Evolutionary conservation across 2,113 vertebrate species (phyloP), one percentile per base, ranked within the genome.

Genomic region (Alligator mississippiensis): DNA sequence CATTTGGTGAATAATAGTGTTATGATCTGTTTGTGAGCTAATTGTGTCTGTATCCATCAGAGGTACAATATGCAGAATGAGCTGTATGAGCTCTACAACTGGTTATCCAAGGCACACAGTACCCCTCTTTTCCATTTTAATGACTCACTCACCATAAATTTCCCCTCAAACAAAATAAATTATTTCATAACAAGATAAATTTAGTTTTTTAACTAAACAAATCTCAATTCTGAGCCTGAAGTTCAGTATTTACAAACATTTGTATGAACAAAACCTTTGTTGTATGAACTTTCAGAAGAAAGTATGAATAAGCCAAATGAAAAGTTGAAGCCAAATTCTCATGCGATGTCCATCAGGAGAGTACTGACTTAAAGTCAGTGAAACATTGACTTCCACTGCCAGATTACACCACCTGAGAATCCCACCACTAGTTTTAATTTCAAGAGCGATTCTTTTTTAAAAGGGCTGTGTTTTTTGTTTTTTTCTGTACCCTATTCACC

Each of bases 351-450:
- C 60, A 83, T 77, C 55, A 83, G 14, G 77, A 21, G 85, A 84
- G 30, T 58, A 77, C 38, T 85, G 85, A 81, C 58, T 87, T 2
- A 2, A 62, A 24, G 24, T 18, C 6, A 10, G 47, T 77, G 82
- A 68, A 93, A 90, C 28, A 60, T 57, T 74, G 55, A 25, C 1
- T 12, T 28, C 24, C 13, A 60, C 4, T 84, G 85, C 76, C 2
- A 68, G 84, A 90, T 92, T 78, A 62, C 30, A 91, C 57, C 80
- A 96, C 75, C 85, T 94, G 88, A 96, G 72, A 59, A 82, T 75
- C 88, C 85, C 11, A 0, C 64, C 28, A 60, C 74, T 78, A 77
- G 80, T 58, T 80, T 84, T 62, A 3, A 84, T 90, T 59, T 58
- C 61, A 75, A 34, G 17, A 92, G 89, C 22, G 92, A 89, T 77